Evolutionary conservation across 2,888 invertebrate species (phyloP).

Genomic region (Mythimna lalbum): DNA sequence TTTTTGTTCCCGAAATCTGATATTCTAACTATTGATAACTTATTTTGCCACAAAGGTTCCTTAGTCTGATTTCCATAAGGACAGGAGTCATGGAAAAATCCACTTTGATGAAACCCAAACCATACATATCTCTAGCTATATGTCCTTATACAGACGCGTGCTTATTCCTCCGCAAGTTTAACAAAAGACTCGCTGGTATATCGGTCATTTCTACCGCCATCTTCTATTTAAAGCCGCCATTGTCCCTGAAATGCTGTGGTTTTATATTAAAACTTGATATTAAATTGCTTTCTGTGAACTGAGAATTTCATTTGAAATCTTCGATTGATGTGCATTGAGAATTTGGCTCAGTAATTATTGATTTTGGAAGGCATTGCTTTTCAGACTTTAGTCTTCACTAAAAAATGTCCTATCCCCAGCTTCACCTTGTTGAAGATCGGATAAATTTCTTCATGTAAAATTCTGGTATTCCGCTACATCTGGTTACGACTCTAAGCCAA

Average conservation of each 20-base stretch:
- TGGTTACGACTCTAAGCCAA: background rate
- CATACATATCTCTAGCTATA: background rate
- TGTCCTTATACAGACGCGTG: slow-evolving; percentile 17
- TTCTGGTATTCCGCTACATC: background rate
- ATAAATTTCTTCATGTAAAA: background rate
- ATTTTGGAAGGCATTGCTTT: background rate
- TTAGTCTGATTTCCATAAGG: background rate
- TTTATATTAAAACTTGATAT: slow-evolving; percentile 26
- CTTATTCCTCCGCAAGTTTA: slow-evolving; percentile 7
- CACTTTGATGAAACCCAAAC: slow-evolving; percentile 20
- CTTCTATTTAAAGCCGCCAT: slow-evolving; percentile 28
- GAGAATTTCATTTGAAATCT: background rate
- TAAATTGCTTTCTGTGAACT: slow-evolving; percentile 6
- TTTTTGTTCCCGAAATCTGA: background rate
- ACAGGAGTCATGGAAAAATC: background rate
- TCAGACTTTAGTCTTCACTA: background rate
- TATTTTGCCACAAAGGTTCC: background rate
- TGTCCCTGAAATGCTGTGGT: slow-evolving; percentile 24
- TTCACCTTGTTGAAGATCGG: background rate
- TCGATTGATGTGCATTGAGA: background rate
- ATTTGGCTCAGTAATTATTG: background rate
- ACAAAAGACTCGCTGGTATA: slow-evolving; percentile 34
- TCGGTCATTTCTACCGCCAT: slow-evolving; percentile 49
- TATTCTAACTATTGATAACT: background rate
- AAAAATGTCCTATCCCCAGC: background rate